Evolutionary conservation across 1,140 invertebrate species (phyloP), one percentile per base, ranked within the genome.

Genomic region (Drosophila willistoni): DNA sequence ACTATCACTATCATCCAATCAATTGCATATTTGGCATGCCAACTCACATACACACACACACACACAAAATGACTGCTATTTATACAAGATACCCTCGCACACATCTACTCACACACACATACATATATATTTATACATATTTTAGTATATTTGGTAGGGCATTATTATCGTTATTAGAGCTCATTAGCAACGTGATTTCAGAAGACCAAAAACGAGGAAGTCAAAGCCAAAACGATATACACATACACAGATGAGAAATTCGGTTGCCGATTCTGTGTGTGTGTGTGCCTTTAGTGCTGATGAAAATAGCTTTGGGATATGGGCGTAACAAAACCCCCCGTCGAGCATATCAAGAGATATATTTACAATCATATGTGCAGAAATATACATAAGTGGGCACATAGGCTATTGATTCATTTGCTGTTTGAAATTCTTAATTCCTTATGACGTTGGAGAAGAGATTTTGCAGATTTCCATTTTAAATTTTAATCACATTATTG

Each of bases 161-260:
- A 60, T 81, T 71, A 87, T 85, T 87, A 79, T 82, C 68, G 72
- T 86, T 86, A 86, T 87, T 87, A 82, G 75, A 82, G 64, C 83
- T 87, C 82, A 86, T 86, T 86, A 86, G 82, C 75, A 85, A 63
- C 72, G 76, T 71, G 67, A 71, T 69, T 72, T 69, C 39, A 51
- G 61, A 54, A 44, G 61, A 34, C 51, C 14, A 63, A 64, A 68
- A 51, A 51, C 17, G 44, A 61, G 76, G 69, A 66, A 36, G 63
- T 44, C 47, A 62, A 72, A 71, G 64, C 68, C 44, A 44, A 76
- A 68, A 73, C 56, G 55, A 68, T 61, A 59, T 41, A 75, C 39
- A 42, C 22, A 25, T 42, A 42, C 17, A 68, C 65, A 44, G 59
- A 33, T 64, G 51, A 39, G 29, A 36, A 64, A 34, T 36, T 34